These are phyloP conservation scores for Choloepus didactylus DNA, from an alignment of 2,797 vertebrate genomes.

Conservation along the genomic window DNA sequence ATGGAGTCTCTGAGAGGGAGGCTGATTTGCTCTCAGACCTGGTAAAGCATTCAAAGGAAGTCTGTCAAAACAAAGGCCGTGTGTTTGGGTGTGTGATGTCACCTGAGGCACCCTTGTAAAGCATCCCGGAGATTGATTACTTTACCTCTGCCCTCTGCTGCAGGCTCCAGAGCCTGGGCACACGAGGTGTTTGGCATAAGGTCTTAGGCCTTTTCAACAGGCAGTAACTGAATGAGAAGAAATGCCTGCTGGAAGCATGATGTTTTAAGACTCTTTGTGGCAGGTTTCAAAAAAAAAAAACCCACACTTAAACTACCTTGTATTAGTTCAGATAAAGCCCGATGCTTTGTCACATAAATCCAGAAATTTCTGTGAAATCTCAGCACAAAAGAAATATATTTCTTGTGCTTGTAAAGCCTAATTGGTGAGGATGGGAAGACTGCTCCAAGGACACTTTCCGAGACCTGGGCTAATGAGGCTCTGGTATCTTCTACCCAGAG, in stretches of 20 bases:
- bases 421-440: neutral
- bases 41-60: slow-evolving; percentile 43
- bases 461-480: neutral
- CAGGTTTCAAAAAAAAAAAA: slow-evolving; percentile 43
- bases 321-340: slow-evolving; percentile 21
- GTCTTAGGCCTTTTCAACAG: slow-evolving; percentile 13
- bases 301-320: neutral
- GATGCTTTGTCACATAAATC: neutral
- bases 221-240: neutral
- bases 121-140: neutral
- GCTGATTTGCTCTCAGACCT: neutral
- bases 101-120: neutral
- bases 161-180: neutral
- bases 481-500: neutral
- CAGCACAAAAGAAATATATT: neutral
- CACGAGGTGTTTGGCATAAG: neutral
- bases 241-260: neutral
- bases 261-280: neutral
- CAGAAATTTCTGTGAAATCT: neutral
- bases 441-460: neutral
- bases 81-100: neutral
- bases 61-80: slow-evolving; percentile 24
- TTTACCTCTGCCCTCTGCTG: neutral
- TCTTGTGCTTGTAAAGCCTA: neutral
- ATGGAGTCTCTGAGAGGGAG: neutral